Conservation (phyloP, 1,140 invertebrate species). For the Cylas formicarius region DNA sequence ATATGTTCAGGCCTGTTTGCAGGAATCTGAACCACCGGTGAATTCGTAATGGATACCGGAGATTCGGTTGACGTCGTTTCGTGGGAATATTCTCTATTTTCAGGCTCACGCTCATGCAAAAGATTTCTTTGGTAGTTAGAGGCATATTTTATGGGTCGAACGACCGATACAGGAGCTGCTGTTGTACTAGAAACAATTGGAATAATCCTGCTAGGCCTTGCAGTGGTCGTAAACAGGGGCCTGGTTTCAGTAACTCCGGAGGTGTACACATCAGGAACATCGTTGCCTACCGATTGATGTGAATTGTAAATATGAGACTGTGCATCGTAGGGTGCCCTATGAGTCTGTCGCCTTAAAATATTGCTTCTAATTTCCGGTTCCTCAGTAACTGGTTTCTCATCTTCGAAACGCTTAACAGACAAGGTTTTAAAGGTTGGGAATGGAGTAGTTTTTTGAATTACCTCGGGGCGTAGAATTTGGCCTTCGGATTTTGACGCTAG, state of each 20-base stretch:
- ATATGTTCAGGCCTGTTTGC: slow-evolving; percentile 21
- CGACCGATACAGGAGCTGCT: slow-evolving; percentile 33
- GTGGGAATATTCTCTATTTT: slow-evolving; percentile 22
- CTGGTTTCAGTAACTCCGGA: slow-evolving; percentile 50
- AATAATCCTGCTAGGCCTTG: slow-evolving; percentile 35
- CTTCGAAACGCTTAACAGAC: slow-evolving; percentile 23
- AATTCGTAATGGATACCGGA: slow-evolving; percentile 22
- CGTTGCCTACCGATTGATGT: slow-evolving; percentile 48
- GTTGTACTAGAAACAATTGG: slow-evolving; percentile 27
- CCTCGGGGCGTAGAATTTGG: slow-evolving; percentile 34
- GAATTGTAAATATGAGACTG: slow-evolving; percentile 42
- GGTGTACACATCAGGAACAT: slow-evolving; percentile 58
- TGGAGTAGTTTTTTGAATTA: slow-evolving; percentile 28
- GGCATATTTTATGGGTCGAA: slow-evolving; percentile 35
- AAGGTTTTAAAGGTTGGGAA: slow-evolving; percentile 26
- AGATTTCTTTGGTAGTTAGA: slow-evolving; percentile 28
- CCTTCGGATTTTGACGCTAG: slow-evolving; percentile 29
- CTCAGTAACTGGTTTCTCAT: slow-evolving; percentile 47
- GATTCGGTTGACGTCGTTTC: slow-evolving; percentile 27
- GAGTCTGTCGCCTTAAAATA: slow-evolving; percentile 47
- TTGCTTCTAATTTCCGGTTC: slow-evolving; percentile 46
- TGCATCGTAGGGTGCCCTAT: slow-evolving; percentile 40
- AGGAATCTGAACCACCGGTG: slow-evolving; percentile 37
- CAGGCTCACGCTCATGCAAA: slow-evolving; percentile 23
- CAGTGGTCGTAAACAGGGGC: slow-evolving; percentile 59